These are phyloP conservation scores for Otocyon megalotis DNA, from an alignment of 2,113 vertebrate genomes.

Conservation along the genomic window DNA sequence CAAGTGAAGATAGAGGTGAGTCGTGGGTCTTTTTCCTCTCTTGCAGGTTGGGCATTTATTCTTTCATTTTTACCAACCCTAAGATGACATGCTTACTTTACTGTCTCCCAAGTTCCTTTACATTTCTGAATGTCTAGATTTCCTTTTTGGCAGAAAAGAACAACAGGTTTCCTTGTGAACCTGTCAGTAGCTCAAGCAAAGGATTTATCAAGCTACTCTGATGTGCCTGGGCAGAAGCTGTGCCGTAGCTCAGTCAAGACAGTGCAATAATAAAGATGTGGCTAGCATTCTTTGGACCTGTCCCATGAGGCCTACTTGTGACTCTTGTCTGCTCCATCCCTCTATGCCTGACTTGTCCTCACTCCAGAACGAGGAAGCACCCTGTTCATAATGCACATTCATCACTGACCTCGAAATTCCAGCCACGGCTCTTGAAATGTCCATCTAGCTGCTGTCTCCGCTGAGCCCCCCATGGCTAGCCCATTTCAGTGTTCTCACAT, in stretches of 20 bases:
- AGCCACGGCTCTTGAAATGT: neutral
- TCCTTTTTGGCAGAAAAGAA: constrained; percentile 19
- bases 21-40: neutral
- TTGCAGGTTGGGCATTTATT: neutral
- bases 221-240: neutral
- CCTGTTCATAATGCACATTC: neutral
- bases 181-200: neutral
- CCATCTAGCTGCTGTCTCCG: neutral
- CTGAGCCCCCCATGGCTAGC: neutral
- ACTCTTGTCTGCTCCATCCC: neutral
- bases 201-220: neutral
- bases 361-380: neutral
- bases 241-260: neutral
- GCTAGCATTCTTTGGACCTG: neutral
- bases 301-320: neutral
- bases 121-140: constrained; percentile 4
- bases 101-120: neutral
- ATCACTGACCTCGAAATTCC: neutral
- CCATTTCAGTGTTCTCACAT: neutral
- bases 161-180: neutral
- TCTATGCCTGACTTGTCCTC: neutral
- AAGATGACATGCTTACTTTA: neutral
- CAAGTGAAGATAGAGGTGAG: neutral
- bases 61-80: neutral
- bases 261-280: neutral